phyloP scores from a whole-genome alignment of 1,140 invertebrate species.

The Colletes gigas region DNA sequence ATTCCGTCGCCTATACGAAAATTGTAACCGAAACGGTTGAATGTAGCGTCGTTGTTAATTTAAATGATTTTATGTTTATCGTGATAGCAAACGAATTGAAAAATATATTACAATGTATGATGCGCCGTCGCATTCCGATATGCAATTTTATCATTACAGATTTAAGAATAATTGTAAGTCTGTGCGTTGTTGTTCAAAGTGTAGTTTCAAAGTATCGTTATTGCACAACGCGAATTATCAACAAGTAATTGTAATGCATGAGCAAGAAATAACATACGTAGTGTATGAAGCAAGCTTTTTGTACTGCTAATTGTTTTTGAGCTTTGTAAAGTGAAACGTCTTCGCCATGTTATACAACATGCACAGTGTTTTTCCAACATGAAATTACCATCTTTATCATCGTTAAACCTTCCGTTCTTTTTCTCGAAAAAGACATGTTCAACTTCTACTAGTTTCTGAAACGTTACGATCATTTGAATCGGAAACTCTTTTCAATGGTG shows the following conservation, averaged over 20 bases:
- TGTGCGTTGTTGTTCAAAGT: slow-evolving; percentile 45
- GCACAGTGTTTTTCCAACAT: slow-evolving; percentile 33
- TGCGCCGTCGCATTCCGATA: slow-evolving; percentile 35
- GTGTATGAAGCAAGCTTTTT: slow-evolving; percentile 39
- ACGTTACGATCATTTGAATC: background rate
- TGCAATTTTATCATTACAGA: slow-evolving; percentile 37
- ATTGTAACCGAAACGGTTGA: background rate
- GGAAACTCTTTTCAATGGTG: background rate
- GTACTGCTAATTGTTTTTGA: slow-evolving; percentile 40
- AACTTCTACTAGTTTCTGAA: too few relatives aligned
- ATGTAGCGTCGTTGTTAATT: slow-evolving; percentile 3
- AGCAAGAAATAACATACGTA: slow-evolving; percentile 36
- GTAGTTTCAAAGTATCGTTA: background rate
- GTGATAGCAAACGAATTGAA: slow-evolving; percentile 6
- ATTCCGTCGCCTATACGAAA: background rate
- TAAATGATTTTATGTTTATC: background rate
- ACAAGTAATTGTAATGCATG: slow-evolving; percentile 1
- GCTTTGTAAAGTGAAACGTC: slow-evolving; percentile 34
- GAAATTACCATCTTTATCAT: background rate
- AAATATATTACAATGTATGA: slow-evolving; percentile 37
- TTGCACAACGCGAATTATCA: slow-evolving; percentile 21
- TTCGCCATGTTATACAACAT: slow-evolving; percentile 10
- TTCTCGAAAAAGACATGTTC: background rate
- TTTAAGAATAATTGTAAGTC: slow-evolving; percentile 27
- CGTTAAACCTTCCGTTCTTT: background rate